phyloP scores from a whole-genome alignment of 2,113 vertebrate genomes.

The Grallaria varia region DNA sequence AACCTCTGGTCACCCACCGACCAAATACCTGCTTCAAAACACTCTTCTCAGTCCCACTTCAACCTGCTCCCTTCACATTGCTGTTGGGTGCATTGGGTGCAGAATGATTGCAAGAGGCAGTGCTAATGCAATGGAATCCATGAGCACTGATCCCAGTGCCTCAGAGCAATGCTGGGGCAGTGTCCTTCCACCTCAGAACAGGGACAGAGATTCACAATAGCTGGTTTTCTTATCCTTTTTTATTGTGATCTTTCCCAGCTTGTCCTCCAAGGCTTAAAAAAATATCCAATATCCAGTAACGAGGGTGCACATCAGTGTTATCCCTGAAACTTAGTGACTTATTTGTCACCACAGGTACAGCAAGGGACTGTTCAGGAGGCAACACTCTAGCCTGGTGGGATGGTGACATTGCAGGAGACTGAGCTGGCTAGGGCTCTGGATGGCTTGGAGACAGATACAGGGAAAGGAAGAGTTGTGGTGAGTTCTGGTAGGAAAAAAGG shows the following conservation, averaged over 20 bases:
- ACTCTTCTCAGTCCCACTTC: neutral
- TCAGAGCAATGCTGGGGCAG: neutral
- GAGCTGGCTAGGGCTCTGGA: neutral
- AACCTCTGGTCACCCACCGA: neutral
- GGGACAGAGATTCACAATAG: neutral
- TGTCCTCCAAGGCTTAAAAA: neutral
- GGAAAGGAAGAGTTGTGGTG: neutral
- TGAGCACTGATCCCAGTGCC: neutral
- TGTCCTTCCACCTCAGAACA: neutral
- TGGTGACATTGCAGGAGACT: neutral
- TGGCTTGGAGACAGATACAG: neutral
- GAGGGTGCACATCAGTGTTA: neutral
- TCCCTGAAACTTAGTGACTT: neutral
- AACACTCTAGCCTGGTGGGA: neutral
- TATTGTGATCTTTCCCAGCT: neutral
- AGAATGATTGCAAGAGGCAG: neutral
- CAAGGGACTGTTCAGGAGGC: neutral
- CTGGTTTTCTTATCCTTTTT: neutral
- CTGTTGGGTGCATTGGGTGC: neutral
- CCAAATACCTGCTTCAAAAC: neutral
- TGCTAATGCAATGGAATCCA: neutral
- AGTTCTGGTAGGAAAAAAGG: neutral
- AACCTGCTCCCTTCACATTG: rapidly evolving
- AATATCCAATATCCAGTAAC: neutral
- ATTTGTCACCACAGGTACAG: neutral